These are phyloP conservation scores for Apus apus DNA, from an alignment of 2,113 vertebrate genomes.

Conservation along the genomic window DNA sequence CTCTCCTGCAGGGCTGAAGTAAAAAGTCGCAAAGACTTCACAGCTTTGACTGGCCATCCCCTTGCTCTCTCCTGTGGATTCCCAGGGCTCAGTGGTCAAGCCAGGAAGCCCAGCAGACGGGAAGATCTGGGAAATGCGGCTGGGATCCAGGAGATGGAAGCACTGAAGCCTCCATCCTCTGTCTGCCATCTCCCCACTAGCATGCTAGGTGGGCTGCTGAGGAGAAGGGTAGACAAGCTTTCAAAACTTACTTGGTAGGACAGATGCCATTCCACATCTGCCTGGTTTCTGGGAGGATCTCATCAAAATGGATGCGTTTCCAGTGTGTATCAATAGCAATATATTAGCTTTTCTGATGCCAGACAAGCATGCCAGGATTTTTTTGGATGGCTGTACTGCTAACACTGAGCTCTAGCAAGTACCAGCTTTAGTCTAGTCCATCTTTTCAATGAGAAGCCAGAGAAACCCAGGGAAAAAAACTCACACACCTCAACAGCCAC, in stretches of 20 bases:
- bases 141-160: neutral
- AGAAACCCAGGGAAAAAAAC: neutral
- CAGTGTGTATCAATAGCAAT: neutral
- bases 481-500: rapidly evolving
- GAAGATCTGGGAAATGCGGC: neutral
- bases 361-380: neutral
- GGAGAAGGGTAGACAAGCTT: neutral
- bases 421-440: neutral
- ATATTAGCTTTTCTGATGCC: neutral
- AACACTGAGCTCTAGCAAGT: neutral
- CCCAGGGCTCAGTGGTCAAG: neutral
- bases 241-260: neutral
- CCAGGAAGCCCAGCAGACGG: neutral
- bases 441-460: neutral
- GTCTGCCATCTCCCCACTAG: neutral
- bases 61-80: neutral
- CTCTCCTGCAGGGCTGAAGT: neutral
- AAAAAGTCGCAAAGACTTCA: neutral
- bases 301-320: neutral
- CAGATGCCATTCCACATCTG: neutral
- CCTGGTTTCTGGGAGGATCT: neutral
- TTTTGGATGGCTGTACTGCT: neutral
- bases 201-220: neutral
- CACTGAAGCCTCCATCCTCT: neutral
- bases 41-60: neutral